These are phyloP conservation scores for Ia io DNA, from an alignment of 2,113 vertebrate species.

Conservation along the genomic window DNA sequence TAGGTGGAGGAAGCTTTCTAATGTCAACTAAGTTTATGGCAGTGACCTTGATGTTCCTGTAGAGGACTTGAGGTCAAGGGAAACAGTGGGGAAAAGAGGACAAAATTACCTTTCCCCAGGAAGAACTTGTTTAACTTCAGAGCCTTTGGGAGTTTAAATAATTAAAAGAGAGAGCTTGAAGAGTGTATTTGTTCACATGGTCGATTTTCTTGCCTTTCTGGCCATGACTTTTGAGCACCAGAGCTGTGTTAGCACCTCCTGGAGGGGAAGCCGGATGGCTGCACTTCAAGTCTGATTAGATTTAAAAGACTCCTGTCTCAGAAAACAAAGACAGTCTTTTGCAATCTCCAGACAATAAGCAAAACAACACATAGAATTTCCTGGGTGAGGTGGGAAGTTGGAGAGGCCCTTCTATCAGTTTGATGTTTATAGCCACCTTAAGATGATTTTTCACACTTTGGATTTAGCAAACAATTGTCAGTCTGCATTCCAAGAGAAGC, in stretches of 20 bases:
- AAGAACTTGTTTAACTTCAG: background rate
- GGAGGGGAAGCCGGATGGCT: background rate
- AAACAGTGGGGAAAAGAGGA: background rate
- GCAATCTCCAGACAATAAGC: background rate
- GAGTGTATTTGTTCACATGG: background rate
- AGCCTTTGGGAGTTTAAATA: background rate
- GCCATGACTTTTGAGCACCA: background rate
- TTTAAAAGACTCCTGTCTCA: background rate
- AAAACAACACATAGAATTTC: background rate
- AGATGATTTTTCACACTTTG: background rate
- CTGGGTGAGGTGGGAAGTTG: background rate
- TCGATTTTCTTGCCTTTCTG: background rate
- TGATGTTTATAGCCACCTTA: background rate
- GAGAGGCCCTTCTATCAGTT: background rate
- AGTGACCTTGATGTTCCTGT: constrained; percentile 1
- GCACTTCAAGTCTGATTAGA: constrained; percentile 27
- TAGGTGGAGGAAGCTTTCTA: background rate
- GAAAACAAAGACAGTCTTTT: background rate
- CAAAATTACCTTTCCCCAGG: background rate
- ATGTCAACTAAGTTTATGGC: background rate
- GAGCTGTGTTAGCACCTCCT: background rate
- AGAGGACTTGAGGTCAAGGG: background rate
- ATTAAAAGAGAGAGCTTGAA: background rate
- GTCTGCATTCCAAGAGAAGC: background rate
- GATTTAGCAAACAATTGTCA: background rate